These are phyloP conservation scores for Pseudorasbora parva DNA, from an alignment of 2,113 vertebrate species.

Conservation along the genomic window DNA sequence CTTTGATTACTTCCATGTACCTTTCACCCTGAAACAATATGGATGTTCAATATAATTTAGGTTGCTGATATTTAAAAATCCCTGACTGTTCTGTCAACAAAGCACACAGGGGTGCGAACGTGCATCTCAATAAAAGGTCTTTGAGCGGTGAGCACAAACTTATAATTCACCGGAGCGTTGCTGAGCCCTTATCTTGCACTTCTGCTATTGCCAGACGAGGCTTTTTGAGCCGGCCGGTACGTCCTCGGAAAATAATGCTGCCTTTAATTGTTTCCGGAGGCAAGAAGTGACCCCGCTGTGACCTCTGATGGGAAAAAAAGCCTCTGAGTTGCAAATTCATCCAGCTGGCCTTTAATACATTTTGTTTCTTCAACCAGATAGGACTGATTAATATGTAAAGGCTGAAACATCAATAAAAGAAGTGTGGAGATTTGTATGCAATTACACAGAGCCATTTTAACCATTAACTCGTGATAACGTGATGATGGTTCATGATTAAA, in stretches of 20 bases:
- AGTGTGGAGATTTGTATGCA: slow-evolving; percentile 36
- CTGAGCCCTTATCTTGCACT: slow-evolving; percentile 58
- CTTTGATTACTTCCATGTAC: slow-evolving; percentile 36
- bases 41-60: slow-evolving; percentile 47
- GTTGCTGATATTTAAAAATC: slow-evolving; percentile 55
- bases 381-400: slow-evolving; percentile 48
- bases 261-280: slow-evolving; percentile 62
- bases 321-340: slow-evolving; percentile 25
- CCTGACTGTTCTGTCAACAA: slow-evolving; percentile 51
- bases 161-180: slow-evolving; percentile 54
- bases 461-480: slow-evolving; percentile 53
- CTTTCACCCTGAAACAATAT: slow-evolving; percentile 17
- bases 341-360: slow-evolving; percentile 40
- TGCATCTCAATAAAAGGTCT: slow-evolving; percentile 49
- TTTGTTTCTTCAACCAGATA: slow-evolving; percentile 40
- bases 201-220: slow-evolving; percentile 49
- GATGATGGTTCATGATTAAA: slow-evolving; percentile 58
- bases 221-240: slow-evolving; percentile 7
- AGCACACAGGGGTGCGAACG: slow-evolving; percentile 44
- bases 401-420: slow-evolving; percentile 53
- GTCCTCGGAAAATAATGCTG: slow-evolving; percentile 46
- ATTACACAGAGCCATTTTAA: slow-evolving; percentile 53
- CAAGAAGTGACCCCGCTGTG: slow-evolving; percentile 36
- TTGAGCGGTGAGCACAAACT: slow-evolving; percentile 41
- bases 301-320: slow-evolving; percentile 33